Evolutionary conservation across 2,888 invertebrate genomes (phyloP), one percentile per base, ranked within the genome.

Genomic region (Stramonita haemastoma): DNA sequence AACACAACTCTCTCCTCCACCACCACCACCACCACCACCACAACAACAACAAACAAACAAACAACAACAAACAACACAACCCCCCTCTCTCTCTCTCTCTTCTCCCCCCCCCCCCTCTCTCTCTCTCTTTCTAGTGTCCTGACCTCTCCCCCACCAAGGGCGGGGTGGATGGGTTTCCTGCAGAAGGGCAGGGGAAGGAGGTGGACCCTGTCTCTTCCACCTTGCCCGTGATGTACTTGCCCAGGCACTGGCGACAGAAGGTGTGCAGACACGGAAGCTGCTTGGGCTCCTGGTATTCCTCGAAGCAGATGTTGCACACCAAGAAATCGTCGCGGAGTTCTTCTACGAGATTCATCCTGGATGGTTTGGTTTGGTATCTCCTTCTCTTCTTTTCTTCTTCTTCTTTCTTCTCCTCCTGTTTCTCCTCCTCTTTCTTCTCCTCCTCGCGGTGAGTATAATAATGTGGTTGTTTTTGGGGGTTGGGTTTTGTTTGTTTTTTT

Each of bases 261-360:
- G 96, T 96, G 92, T 96, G 96, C 89, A 96, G 94, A 90, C 96
- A 96, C 91, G 95, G 95, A 87, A 96, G 94, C 89, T 95, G 95
- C 93, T 96, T 96, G 15, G 96, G 96, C 89, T 93, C 95, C 92
- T 95, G 96, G 93, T 95, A 96, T 34, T 94, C 94, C 91, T 91
- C 91, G 73, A 91, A 89, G 91, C 96, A 96, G 91, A 96, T 96
- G 93, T 96, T 96, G 92, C 96, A 96, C 46, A 95, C 95, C 29
- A 96, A 95, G 91, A 96, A 96, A 90, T 96, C 96, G 90, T 96
- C 96, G 89, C 95, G 94, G 88, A 96, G 96, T 92, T 96, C 96
- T 92, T 96, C 95, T 66, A 95, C 96, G 32, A 96, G 94, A 91
- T 95, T 95, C 73, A 94, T 94, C 87, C 93, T 94, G 22, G 86